These are phyloP conservation scores for Coptodon rendalli DNA, from an alignment of 2,113 vertebrate species.

Conservation along the genomic window DNA sequence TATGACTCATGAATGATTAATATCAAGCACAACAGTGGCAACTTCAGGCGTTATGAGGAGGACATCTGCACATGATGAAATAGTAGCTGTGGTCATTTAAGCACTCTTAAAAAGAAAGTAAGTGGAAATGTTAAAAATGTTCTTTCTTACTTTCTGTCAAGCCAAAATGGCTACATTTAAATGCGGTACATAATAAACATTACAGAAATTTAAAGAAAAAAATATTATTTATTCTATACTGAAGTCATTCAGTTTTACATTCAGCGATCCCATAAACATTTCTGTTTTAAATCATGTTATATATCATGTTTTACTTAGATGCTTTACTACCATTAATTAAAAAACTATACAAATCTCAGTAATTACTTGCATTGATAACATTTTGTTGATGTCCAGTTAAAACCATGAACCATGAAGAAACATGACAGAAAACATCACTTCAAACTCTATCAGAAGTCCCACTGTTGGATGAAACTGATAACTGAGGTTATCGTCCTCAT, in stretches of 20 bases:
- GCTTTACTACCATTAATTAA: neutral
- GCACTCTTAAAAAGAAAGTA: neutral
- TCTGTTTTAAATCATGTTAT: neutral
- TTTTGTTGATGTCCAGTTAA: neutral
- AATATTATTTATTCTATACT: neutral
- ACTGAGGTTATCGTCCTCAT: conserved; percentile 17
- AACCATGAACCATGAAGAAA: neutral
- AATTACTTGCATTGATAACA: neutral
- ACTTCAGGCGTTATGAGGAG: neutral
- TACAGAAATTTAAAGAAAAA: neutral
- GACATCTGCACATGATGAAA: neutral
- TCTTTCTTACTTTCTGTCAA: neutral
- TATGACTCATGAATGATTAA: neutral
- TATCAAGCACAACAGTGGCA: neutral
- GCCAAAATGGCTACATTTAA: neutral
- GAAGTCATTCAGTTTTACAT: neutral
- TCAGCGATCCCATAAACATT: neutral
- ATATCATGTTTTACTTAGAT: neutral
- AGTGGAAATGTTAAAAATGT: neutral
- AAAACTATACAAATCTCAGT: neutral
- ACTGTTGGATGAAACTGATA: neutral
- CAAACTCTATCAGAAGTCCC: neutral
- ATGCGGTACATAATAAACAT: neutral
- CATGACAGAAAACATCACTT: neutral
- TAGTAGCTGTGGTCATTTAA: neutral